Percentiles rank a stretch among this genome's conserved stretches.
Conservation (phyloP, 2,797 vertebrate species). For the Bovichtus diacanthus region DNA sequence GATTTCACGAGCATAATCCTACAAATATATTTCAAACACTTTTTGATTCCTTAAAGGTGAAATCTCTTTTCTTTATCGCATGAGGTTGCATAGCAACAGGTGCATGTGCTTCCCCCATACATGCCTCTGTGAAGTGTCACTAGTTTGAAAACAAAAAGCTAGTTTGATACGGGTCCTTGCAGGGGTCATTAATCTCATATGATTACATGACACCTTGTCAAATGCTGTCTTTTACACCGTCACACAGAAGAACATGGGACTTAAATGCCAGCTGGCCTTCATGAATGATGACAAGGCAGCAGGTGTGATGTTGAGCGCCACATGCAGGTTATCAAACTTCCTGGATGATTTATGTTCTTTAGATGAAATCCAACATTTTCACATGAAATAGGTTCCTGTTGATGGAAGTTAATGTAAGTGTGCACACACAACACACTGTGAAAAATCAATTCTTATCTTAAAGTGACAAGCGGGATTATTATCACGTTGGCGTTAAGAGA, state of each 20-base stretch:
- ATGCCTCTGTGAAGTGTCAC: neutral
- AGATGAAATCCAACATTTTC: slow-evolving; percentile 31
- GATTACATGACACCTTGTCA: neutral
- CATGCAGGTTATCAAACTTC: slow-evolving; percentile 26
- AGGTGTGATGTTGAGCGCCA: slow-evolving; percentile 12
- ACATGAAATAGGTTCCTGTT: slow-evolving; percentile 4
- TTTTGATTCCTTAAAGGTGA: neutral
- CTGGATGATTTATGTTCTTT: slow-evolving; percentile 33
- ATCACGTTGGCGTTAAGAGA: slow-evolving; percentile 26
- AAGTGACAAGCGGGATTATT: slow-evolving; percentile 27
- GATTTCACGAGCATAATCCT: neutral
- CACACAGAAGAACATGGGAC: slow-evolving; percentile 12
- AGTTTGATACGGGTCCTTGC: neutral
- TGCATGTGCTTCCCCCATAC: neutral
- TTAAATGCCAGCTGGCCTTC: slow-evolving; percentile 44
- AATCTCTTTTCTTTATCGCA: neutral
- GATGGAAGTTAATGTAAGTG: neutral
- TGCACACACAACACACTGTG: neutral
- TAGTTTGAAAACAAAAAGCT: neutral
- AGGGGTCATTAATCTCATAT: slow-evolving; percentile 9
- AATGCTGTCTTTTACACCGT: slow-evolving; percentile 17
- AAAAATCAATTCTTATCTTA: neutral
- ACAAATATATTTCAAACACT: neutral
- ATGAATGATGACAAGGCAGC: slow-evolving; percentile 19
- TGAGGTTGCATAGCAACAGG: slow-evolving; percentile 23